These are phyloP conservation scores for Volucella bombylans DNA, from an alignment of 2,888 invertebrate species.

Conservation along the genomic window DNA sequence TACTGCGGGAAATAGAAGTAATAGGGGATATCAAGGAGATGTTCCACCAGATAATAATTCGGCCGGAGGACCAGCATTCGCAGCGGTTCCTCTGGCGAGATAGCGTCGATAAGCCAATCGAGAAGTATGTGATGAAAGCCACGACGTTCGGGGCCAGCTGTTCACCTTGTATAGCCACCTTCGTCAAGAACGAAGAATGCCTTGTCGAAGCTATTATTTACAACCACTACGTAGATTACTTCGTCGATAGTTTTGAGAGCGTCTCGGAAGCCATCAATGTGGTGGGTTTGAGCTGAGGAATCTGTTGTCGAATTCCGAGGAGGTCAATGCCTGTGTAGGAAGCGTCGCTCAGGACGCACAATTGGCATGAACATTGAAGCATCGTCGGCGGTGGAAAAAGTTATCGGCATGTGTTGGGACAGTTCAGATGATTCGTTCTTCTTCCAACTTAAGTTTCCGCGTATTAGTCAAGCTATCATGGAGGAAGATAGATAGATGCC, in stretches of 20 bases:
- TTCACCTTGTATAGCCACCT: slow-evolving; percentile 57
- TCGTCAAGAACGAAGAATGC: slow-evolving; percentile 57
- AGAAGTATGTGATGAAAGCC: slow-evolving; percentile 66
- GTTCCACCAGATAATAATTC: slow-evolving; percentile 41
- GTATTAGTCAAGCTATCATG: slow-evolving; percentile 26
- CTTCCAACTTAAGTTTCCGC: not conserved
- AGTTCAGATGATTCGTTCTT: not conserved
- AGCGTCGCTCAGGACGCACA: not conserved
- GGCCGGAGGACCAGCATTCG: slow-evolving; percentile 75
- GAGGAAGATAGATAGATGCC: slow-evolving; percentile 29
- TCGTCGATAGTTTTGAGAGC: slow-evolving; percentile 68
- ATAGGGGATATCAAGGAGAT: slow-evolving; percentile 75
- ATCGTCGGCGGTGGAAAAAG: not conserved
- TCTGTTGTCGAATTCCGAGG: slow-evolving; percentile 9
- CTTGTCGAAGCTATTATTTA: slow-evolving; percentile 43
- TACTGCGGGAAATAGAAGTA: slow-evolving; percentile 77
- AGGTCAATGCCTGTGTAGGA: not conserved
- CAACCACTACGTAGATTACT: slow-evolving; percentile 50
- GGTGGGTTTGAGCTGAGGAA: slow-evolving; percentile 15
- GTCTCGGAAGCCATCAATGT: slow-evolving; percentile 75
- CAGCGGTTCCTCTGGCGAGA: slow-evolving; percentile 77
- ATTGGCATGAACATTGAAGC: slow-evolving; percentile 6
- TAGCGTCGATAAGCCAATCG: slow-evolving; percentile 10
- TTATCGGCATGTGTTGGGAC: slow-evolving; percentile 19
- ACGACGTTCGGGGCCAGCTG: slow-evolving; percentile 74